These are phyloP conservation scores for Hirudinaria manillensis DNA, from an alignment of 2,888 invertebrate genomes.

Conservation along the genomic window DNA sequence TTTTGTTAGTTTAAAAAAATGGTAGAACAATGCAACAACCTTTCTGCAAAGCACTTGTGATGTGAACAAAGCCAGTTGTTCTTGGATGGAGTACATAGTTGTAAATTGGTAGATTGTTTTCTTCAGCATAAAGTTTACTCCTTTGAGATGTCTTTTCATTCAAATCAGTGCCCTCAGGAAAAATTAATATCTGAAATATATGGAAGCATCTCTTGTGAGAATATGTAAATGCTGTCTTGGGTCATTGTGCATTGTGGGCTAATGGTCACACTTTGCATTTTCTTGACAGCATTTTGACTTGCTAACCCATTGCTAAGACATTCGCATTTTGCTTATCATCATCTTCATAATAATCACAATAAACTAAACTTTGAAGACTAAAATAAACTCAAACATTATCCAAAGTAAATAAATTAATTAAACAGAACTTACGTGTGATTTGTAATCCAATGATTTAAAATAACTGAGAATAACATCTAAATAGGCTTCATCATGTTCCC, in stretches of 20 bases:
- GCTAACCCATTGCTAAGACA: too few species aligned
- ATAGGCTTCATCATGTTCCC: conserved; percentile 66
- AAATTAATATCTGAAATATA: conserved; percentile 64
- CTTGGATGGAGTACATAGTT: conserved; percentile 77
- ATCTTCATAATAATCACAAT: background rate
- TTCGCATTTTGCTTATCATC: too few species aligned
- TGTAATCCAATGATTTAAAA: conserved; percentile 64
- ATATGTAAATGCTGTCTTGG: too few species aligned
- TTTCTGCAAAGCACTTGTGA: conserved; percentile 55
- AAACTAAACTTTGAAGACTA: conserved; percentile 1
- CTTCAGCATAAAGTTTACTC: conserved; percentile 68
- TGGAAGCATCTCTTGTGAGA: background rate
- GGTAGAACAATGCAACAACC: conserved; percentile 7
- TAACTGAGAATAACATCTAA: conserved; percentile 69
- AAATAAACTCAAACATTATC: background rate
- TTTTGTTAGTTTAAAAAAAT: too few species aligned
- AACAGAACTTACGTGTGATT: conserved; percentile 53
- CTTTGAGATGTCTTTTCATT: conserved; percentile 65
- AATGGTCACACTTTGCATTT: too few species aligned
- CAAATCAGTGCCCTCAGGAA: conserved; percentile 82
- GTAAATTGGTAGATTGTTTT: conserved; percentile 63
- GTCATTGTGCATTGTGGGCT: too few species aligned
- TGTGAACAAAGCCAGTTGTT: conserved; percentile 67
- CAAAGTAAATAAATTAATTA: background rate
- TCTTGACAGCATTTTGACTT: too few species aligned